Evolutionary conservation across 2,113 vertebrate species (phyloP).

Genomic region (Solea senegalensis): DNA sequence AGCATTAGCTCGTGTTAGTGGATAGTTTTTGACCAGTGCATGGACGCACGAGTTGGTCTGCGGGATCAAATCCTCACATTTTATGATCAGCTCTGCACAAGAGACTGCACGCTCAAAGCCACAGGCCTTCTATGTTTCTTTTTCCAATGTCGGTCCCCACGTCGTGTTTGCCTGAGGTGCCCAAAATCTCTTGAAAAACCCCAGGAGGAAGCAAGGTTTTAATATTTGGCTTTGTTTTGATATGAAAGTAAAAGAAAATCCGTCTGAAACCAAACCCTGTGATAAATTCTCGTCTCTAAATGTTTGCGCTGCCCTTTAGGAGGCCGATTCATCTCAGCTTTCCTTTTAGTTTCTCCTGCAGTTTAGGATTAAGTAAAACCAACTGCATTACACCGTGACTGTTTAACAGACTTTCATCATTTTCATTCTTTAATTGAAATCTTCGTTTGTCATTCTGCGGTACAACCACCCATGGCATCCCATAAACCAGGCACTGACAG

Average conservation of each 20-base stretch:
- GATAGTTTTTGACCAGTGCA: no score
- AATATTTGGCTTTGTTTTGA: not conserved
- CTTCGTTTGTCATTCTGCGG: constrained; percentile 65
- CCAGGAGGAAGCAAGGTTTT: not conserved
- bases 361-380: constrained; percentile 70
- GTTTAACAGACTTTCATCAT: constrained; percentile 42
- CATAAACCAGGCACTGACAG: constrained; percentile 56
- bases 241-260: constrained; percentile 1
- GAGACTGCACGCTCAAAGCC: no score
- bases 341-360: constrained; percentile 34
- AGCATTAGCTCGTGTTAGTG: no score
- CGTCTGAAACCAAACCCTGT: not conserved
- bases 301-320: constrained; percentile 35
- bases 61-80: no score
- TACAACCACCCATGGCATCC: constrained; percentile 33
- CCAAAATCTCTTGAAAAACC: no score
- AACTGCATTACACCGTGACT: constrained; percentile 39
- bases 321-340: constrained; percentile 55
- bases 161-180: no score
- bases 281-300: constrained; percentile 14
- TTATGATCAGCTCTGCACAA: no score
- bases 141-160: no score
- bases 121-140: no score
- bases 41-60: no score
- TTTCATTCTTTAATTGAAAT: constrained; percentile 75